phyloP scores from a whole-genome alignment of 1,140 invertebrate species.

The Conus betulinus region DNA sequence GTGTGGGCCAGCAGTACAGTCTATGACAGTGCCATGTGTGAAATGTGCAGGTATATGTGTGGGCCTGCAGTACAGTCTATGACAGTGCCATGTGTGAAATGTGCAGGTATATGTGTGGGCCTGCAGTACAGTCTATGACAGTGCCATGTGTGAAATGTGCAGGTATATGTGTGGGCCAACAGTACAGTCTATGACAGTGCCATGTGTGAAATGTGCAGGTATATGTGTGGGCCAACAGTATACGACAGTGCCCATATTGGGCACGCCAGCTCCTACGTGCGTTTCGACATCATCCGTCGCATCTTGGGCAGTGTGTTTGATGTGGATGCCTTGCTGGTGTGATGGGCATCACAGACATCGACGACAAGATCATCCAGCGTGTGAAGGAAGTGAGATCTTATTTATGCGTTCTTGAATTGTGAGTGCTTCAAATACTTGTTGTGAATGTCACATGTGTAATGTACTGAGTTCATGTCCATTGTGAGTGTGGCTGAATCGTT shows the following conservation, averaged over 20 bases:
- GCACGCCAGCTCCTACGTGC: constrained; percentile 91
- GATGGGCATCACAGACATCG: constrained; percentile 96
- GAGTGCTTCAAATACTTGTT: too few species aligned
- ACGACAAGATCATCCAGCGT: constrained; percentile 94
- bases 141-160: background rate
- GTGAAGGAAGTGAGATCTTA: constrained; percentile 77
- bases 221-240: constrained; percentile 94
- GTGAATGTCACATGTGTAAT: too few species aligned
- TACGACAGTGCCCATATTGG: constrained; percentile 95
- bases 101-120: too few species aligned
- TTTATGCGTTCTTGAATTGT: background rate
- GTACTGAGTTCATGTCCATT: too few species aligned
- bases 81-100: too few species aligned
- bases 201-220: constrained; percentile 77
- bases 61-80: too few species aligned
- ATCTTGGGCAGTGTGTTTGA: constrained; percentile 87
- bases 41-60: too few species aligned
- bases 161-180: constrained; percentile 21
- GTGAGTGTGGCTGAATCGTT: too few species aligned
- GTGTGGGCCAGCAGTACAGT: constrained; percentile 80
- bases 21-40: too few species aligned
- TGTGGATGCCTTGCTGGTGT: constrained; percentile 85
- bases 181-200: too few species aligned
- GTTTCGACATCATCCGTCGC: constrained; percentile 90
- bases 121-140: too few species aligned